Evolutionary conservation across 2,113 vertebrate genomes (phyloP).

Genomic region (Pomatostomus ruficeps): DNA sequence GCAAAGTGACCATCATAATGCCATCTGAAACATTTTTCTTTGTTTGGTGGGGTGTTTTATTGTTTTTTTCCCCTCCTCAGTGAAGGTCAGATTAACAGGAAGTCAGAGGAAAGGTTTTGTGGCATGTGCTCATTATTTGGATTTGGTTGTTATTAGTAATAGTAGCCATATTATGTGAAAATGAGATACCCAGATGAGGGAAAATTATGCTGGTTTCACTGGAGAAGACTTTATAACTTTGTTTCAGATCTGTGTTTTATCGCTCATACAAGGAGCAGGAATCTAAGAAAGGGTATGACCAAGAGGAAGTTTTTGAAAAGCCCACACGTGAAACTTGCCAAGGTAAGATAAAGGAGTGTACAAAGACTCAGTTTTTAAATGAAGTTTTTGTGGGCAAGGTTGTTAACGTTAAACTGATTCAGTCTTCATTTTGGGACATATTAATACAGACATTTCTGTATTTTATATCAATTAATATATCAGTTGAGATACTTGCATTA

Average conservation of each 20-base stretch:
- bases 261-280: conserved; percentile 99
- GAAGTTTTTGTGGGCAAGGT: neutral
- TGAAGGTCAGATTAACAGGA: neutral
- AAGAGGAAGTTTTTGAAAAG: conserved; percentile 98
- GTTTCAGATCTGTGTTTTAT: conserved; percentile 93
- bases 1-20: neutral
- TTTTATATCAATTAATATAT: neutral
- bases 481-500: neutral
- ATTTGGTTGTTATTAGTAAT: neutral
- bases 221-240: neutral
- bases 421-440: neutral
- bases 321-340: conserved; percentile 94
- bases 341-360: conserved; percentile 68
- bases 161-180: neutral
- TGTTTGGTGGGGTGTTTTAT: neutral
- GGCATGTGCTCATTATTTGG: neutral
- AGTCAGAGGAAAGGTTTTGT: neutral
- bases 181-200: neutral
- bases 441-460: neutral
- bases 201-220: neutral
- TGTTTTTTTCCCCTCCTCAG: neutral
- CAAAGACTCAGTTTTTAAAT: neutral
- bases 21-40: neutral
- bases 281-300: conserved; percentile 96
- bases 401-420: neutral